Evolutionary conservation across 2,113 vertebrate species (phyloP).

Genomic region (Neolamprologus falcicula): DNA sequence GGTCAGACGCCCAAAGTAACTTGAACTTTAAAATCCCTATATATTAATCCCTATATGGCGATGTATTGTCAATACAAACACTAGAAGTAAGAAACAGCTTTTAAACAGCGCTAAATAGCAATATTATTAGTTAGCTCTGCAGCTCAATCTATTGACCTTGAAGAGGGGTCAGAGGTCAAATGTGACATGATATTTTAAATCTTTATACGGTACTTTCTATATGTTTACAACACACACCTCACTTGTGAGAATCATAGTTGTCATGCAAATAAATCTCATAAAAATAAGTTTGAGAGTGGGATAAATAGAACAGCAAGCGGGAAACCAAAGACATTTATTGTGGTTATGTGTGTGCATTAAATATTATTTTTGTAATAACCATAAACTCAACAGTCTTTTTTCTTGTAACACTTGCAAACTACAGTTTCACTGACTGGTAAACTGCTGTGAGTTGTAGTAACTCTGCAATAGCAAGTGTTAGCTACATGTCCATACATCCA

Average conservation of each 20-base stretch:
- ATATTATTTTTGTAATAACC: not conserved
- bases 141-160: not conserved
- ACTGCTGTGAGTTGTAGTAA: not conserved
- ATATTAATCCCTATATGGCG: accelerated
- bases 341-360: not conserved
- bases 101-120: not conserved
- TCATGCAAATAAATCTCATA: not conserved
- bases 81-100: not conserved
- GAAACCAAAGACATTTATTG: not conserved
- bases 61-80: not conserved
- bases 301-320: not conserved
- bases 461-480: not conserved
- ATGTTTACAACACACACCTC: not conserved
- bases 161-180: not conserved
- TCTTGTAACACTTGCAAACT: not conserved
- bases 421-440: not conserved
- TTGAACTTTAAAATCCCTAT: not conserved
- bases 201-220: not conserved
- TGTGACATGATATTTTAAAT: not conserved
- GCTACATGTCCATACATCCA: not conserved
- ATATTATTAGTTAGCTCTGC: not conserved
- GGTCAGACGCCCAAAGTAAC: not conserved
- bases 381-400: not conserved
- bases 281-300: not conserved
- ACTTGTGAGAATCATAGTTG: not conserved